phyloP scores from a whole-genome alignment of 2,113 vertebrate genomes.

The Panthera uncia region DNA sequence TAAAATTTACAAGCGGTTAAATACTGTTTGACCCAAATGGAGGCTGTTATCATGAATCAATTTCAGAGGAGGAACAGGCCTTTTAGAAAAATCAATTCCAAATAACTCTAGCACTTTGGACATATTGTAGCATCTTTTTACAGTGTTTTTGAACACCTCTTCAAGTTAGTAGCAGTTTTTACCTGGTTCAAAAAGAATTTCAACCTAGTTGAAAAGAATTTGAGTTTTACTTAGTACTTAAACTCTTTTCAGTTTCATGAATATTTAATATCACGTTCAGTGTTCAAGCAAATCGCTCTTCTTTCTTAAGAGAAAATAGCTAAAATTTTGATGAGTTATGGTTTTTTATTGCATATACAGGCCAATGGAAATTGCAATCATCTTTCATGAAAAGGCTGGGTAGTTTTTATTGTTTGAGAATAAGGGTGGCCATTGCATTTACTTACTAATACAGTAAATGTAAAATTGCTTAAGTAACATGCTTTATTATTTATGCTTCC shows the following conservation, averaged over 20 bases:
- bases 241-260: conserved; percentile 79
- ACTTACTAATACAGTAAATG: conserved; percentile 81
- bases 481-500: conserved; percentile 81
- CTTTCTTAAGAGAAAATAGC: conserved; percentile 84
- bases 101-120: conserved; percentile 43
- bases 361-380: conserved; percentile 84
- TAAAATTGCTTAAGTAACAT: conserved; percentile 76
- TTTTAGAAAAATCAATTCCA: conserved; percentile 70
- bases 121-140: neutral
- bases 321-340: conserved; percentile 84
- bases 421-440: conserved; percentile 75
- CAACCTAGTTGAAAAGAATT: conserved; percentile 82
- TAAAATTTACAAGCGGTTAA: conserved; percentile 85
- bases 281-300: conserved; percentile 75
- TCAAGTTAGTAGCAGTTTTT: neutral
- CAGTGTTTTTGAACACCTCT: conserved; percentile 26
- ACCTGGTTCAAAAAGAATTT: conserved; percentile 61
- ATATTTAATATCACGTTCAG: conserved; percentile 85
- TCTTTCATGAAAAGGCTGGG: conserved; percentile 83
- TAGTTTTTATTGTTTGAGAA: conserved; percentile 78
- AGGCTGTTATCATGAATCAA: conserved; percentile 82
- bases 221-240: conserved; percentile 78
- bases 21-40: conserved; percentile 79
- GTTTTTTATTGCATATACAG: conserved; percentile 74
- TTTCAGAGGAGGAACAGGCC: conserved; percentile 65